Percentiles rank a stretch among this genome's conserved stretches.
These are phyloP conservation scores for Diogma glabrata DNA, from an alignment of 2,888 invertebrate genomes.

Conservation along the genomic window DNA sequence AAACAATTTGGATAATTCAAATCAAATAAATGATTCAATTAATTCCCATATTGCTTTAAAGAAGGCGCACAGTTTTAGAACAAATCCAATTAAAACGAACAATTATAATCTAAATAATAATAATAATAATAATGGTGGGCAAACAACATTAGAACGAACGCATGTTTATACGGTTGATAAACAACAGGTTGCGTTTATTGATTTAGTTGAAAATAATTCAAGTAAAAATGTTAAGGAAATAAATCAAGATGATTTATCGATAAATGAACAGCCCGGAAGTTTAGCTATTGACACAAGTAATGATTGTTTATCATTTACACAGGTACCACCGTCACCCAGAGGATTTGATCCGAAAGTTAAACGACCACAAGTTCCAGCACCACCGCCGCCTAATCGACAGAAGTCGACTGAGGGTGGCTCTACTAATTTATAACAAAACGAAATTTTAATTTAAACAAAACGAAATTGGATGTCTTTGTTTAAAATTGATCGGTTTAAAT, in stretches of 20 bases:
- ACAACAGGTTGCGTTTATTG: conserved; percentile 20
- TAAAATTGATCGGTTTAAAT: no score
- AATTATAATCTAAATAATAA: conserved; percentile 2
- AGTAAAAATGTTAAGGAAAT: not conserved
- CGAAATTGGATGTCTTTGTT: no score
- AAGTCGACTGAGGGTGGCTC: conserved; percentile 16
- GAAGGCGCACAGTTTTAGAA: conserved; percentile 20
- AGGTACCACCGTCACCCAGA: conserved; percentile 20
- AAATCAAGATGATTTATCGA: not conserved
- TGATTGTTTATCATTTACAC: conserved; percentile 8
- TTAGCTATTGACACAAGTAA: not conserved
- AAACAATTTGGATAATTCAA: not conserved
- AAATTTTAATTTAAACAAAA: conserved; percentile 12
- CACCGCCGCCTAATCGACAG: conserved; percentile 19
- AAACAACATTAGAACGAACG: conserved; percentile 20
- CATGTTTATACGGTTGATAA: conserved; percentile 22
- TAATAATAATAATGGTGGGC: conserved; percentile 13
- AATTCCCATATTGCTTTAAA: conserved; percentile 13
- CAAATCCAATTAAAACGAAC: conserved; percentile 8
- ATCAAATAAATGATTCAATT: not conserved
- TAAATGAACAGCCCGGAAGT: conserved; percentile 2
- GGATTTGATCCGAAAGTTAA: conserved; percentile 20
- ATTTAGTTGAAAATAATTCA: conserved; percentile 15
- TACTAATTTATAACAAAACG: conserved; percentile 18
- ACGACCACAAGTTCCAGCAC: conserved; percentile 20